Evolutionary conservation across 2,888 invertebrate genomes (phyloP).

Genomic region (Clistopyga incitator): DNA sequence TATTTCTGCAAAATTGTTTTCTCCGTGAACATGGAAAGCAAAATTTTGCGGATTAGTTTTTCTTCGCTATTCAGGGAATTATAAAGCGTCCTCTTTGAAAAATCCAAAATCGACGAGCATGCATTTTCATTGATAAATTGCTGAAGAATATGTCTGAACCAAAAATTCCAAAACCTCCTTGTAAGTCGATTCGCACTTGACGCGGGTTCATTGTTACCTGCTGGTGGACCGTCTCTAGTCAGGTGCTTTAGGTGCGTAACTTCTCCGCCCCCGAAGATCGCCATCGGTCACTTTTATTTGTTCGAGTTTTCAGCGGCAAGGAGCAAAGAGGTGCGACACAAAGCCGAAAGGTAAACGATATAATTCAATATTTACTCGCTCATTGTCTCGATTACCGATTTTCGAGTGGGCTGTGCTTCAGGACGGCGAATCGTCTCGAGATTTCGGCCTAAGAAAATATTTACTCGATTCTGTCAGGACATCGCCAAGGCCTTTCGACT

Average conservation of each 20-base stretch:
- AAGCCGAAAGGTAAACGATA: constrained; percentile 70
- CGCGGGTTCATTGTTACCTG: constrained; percentile 38
- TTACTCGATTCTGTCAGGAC: constrained; percentile 67
- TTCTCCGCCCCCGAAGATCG: constrained; percentile 25
- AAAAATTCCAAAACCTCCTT: neutral
- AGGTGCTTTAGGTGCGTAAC: constrained; percentile 23
- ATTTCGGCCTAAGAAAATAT: constrained; percentile 75
- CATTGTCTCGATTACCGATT: constrained; percentile 66
- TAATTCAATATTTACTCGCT: constrained; percentile 63
- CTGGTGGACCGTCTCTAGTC: constrained; percentile 7
- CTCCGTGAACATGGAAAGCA: too few relatives aligned
- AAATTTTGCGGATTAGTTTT: too few relatives aligned
- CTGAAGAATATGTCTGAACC: neutral
- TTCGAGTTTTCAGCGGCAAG: constrained; percentile 7
- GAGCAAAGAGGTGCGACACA: constrained; percentile 58
- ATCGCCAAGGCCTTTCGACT: constrained; percentile 33
- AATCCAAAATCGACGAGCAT: too few relatives aligned
- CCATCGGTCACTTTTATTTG: constrained; percentile 22
- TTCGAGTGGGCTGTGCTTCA: constrained; percentile 31
- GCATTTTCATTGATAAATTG: too few relatives aligned
- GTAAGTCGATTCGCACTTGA: constrained; percentile 34
- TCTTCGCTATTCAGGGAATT: too few relatives aligned
- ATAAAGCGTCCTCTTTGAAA: too few relatives aligned
- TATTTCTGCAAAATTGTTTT: too few relatives aligned
- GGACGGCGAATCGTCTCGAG: constrained; percentile 1